Base-by-base conservation (phyloP, 2,888 invertebrate genomes). In the Aleiodes testaceus region DNA sequence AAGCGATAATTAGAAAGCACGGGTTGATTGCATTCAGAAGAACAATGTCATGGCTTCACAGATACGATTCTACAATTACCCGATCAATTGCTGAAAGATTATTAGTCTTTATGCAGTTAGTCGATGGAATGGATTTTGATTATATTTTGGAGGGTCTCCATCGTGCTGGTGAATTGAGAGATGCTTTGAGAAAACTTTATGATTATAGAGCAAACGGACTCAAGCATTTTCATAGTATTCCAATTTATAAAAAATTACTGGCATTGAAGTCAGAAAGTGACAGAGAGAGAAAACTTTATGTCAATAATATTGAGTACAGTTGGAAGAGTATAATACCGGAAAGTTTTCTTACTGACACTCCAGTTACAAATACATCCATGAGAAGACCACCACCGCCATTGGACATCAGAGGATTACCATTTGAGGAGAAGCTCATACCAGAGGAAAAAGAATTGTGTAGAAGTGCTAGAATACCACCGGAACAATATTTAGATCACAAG, bases 401-500 rank as follows among this genome's bases (percentile, higher is more conserved):
- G 22, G 92, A 93, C 67, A 92, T 95, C 73, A 80, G 90, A 66
- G 95, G 94, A 76, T 87, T 96, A 74, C 95, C 96, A 0, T 94
- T 94, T 0, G 96, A 92, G 84, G 93, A 94, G 42, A 92, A 92
- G 74, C 88, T 97, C n/a, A 89, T 90, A 44, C 88, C 90, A 11
- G 88, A 91, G 42, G 97, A 97, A 85, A 92, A 91, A 75, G 91
- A 92, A 63, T 88, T 97, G 4, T 97, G 97, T 84, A 93, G 95
- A 0, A 90, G 89, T 55, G 89, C 92, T 4, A 90, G 97, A 74
- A 87, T 97, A 20, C 88, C 94, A 9, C 97, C 97, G 0, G 90
- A 92, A 66, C 92, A 92, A 14, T 97, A 93, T 85, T 87, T 95
- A 74, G 93, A 95, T 70, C 93, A 95, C 80, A 94, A 95, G 81